Base-by-base conservation (phyloP, 2,113 vertebrate species). In the Circaetus gallicus region DNA sequence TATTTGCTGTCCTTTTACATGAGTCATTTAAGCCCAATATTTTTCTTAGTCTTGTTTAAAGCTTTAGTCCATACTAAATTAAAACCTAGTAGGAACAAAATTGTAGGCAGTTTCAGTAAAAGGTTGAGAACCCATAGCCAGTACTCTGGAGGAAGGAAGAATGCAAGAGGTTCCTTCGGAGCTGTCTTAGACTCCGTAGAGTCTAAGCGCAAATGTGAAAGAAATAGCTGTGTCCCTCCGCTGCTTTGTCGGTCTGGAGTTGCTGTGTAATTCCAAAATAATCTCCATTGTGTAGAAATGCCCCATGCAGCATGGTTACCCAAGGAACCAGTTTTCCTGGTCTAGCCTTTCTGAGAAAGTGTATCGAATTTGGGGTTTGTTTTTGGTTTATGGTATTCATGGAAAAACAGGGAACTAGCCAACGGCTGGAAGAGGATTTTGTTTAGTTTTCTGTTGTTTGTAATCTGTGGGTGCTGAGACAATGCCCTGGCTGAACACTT, bases 321-420 rank as follows among this genome's bases (percentile, higher is more conserved):
- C 50, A 36, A 94, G 69, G 70, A 94, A 91, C 43, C 9, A 25
- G 34, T 78, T 86, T 86, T 81, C 69, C 69, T 80, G 9, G 71
- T 70, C 21, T 66, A 20, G 19, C 36, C 58, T 72, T 91, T 80
- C 58, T 71, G 65, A 78, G 50, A 86, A 66, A 0, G 5, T 38
- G 9, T 65, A 38, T 19, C 1, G 0, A 47, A 36, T 71, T 86
- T 84, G 11, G 55, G 6, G 8, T 38, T 91, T 94, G 47, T 6
- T 83, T 95, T 59, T 38, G 25, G 15, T 90, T 71, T 70, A 42
- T 55, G 50, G 9, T 78, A 32, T 61, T 62, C 32, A 6, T 59
- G 24, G 43, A n/a, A 81, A 84, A 86, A 13, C 29, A 66, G 12
- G 40, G 38, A 82, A 32, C 69, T 89, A 78, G 28, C 26, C n/a